These are phyloP conservation scores for Rhyacophila brunnea DNA, from an alignment of 1,140 invertebrate species.

Conservation along the genomic window DNA sequence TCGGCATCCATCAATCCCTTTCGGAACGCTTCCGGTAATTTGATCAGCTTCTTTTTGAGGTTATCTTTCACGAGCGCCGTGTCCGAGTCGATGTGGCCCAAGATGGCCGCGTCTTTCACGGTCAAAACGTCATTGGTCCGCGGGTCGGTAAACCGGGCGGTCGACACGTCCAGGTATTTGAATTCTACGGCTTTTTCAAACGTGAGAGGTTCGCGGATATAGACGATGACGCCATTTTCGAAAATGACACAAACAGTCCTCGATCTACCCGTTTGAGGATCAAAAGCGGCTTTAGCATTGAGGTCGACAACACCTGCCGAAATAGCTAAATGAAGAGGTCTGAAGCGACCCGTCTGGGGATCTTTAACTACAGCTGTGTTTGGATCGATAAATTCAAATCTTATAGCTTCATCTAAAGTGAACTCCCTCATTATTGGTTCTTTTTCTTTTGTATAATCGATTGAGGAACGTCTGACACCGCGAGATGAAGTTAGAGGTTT, in stretches of 20 bases:
- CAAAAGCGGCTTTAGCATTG: constrained; percentile 63
- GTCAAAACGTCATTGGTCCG: constrained; percentile 67
- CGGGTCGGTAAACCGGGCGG: constrained; percentile 76
- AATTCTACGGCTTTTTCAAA: constrained; percentile 77
- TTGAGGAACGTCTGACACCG: constrained; percentile 54
- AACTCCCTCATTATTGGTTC: constrained; percentile 64
- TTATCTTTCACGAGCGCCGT: constrained; percentile 86
- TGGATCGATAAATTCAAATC: constrained; percentile 73
- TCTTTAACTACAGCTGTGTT: constrained; percentile 76
- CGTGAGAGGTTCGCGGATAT: constrained; percentile 66
- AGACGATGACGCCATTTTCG: constrained; percentile 70
- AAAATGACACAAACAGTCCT: constrained; percentile 71
- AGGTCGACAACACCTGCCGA: constrained; percentile 69
- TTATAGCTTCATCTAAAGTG: constrained; percentile 76
- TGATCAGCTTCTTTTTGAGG: constrained; percentile 76
- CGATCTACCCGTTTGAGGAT: constrained; percentile 61
- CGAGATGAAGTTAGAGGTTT: constrained; percentile 66
- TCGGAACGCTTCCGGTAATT: constrained; percentile 81
- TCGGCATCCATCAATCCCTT: constrained; percentile 85
- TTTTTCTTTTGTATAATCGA: constrained; percentile 44
- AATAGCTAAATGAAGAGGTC: constrained; percentile 70
- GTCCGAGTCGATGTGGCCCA: constrained; percentile 83
- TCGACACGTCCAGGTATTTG: constrained; percentile 67
- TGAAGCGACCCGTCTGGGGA: constrained; percentile 70
- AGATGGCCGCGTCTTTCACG: constrained; percentile 79